Percentiles rank a stretch among this genome's conserved stretches.
Conservation (phyloP, 2,888 invertebrate species). For the Aethes cnicana region DNA sequence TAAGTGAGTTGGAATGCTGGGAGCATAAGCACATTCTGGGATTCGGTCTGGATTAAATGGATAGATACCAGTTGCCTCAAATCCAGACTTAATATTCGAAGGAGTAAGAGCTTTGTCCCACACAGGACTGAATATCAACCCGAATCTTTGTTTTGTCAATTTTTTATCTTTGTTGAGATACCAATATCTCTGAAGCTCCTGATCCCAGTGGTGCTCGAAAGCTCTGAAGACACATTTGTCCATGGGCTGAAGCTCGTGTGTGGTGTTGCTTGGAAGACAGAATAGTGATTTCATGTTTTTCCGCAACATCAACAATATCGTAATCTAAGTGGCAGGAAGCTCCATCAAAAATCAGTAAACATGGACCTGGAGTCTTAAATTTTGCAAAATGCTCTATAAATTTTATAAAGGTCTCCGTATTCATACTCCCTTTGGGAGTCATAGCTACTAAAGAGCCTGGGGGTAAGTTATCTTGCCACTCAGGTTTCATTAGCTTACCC, state of each 20-base stretch:
- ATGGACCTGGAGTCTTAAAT: constrained; percentile 1
- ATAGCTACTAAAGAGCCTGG: background rate
- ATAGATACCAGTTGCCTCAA: constrained; percentile 28
- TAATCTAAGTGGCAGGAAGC: constrained; percentile 6
- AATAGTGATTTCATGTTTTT: constrained; percentile 14
- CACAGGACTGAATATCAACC: background rate
- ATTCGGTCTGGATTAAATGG: constrained; percentile 26
- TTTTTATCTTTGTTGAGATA: background rate
- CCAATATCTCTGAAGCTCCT: background rate
- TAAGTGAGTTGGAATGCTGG: too few relatives aligned
- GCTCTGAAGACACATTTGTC: background rate
- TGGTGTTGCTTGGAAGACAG: background rate
- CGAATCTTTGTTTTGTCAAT: background rate
- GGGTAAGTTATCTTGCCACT: too few relatives aligned
- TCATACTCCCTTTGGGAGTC: constrained; percentile 9
- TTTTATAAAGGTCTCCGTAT: background rate
- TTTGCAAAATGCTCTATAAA: background rate
- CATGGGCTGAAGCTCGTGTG: background rate
- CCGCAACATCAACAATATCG: constrained; percentile 5
- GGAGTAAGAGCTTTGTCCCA: constrained; percentile 30
- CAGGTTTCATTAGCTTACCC: too few relatives aligned
- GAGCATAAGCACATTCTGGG: constrained; percentile 25
- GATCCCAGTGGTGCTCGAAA: constrained; percentile 6
- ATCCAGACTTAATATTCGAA: constrained; percentile 22
- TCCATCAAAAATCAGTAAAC: constrained; percentile 20